Conservation (phyloP, 2,888 invertebrate genomes). For the Ormia ochracea region DNA sequence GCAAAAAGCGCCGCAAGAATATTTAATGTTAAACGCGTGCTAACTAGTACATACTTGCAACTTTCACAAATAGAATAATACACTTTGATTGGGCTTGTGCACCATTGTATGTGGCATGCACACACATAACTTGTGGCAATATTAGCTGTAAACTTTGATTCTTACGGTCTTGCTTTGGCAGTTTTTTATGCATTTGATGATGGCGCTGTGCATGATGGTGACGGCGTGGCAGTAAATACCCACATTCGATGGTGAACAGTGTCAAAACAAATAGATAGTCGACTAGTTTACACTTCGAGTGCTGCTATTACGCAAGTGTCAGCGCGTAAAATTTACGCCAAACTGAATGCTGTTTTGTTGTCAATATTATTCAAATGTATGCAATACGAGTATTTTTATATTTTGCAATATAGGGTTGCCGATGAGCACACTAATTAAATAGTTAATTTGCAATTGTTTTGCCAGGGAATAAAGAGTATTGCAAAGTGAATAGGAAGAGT, state of each 20-base stretch:
- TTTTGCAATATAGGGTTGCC: not conserved
- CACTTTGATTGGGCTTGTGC: not conserved
- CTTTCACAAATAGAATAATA: not conserved
- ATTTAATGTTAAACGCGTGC: not conserved
- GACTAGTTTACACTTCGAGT: slow-evolving; percentile 35
- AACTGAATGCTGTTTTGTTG: slow-evolving; percentile 1
- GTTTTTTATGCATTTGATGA: not conserved
- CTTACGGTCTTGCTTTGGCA: slow-evolving; percentile 5
- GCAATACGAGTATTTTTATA: not conserved
- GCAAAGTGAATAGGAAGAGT: too few relatives aligned
- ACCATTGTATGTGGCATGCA: not conserved
- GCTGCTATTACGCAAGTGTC: slow-evolving; percentile 22
- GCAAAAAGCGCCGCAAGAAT: not conserved
- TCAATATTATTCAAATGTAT: not conserved
- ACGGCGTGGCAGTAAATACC: not conserved
- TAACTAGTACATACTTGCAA: not conserved
- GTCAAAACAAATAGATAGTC: slow-evolving; percentile 44
- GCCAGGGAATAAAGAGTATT: too few relatives aligned
- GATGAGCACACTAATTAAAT: not conserved
- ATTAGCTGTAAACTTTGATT: slow-evolving; percentile 51
- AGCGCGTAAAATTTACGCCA: slow-evolving; percentile 13
- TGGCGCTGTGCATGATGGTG: not conserved
- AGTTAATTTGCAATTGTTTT: not conserved
- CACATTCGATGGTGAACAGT: not conserved
- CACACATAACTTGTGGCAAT: slow-evolving; percentile 34